Conservation (phyloP, 2,113 vertebrate genomes). For the Leucopternis melanops region DNA sequence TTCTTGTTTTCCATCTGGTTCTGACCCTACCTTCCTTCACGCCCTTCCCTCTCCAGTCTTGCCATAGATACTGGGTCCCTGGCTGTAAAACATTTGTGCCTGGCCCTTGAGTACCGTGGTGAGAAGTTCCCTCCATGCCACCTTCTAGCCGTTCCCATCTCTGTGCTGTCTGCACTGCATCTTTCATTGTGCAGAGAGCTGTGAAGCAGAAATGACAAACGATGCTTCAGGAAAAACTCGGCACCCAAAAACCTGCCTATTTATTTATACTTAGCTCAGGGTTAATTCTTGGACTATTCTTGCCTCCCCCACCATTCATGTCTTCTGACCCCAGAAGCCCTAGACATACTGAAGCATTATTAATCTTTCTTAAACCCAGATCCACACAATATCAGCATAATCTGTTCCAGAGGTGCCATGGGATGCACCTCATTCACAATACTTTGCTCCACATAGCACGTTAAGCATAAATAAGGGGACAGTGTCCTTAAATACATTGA, state of each 20-base stretch:
- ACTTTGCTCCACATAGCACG: not conserved
- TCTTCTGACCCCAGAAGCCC: not conserved
- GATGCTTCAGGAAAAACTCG: not conserved
- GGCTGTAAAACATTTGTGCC: not conserved
- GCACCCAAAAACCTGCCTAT: not conserved
- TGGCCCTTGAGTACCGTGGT: too few relatives aligned
- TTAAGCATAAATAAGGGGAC: not conserved
- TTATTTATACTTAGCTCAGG: not conserved
- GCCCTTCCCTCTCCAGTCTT: not conserved
- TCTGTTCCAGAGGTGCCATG: not conserved
- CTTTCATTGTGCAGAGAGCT: not conserved
- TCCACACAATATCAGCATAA: not conserved
- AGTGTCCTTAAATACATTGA: not conserved
- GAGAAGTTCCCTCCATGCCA: not conserved
- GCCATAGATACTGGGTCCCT: not conserved
- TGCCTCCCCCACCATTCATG: not conserved
- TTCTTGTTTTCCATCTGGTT: not conserved
- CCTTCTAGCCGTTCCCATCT: not conserved
- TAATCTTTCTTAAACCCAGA: not conserved
- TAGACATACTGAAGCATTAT: not conserved
- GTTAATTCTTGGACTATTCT: not conserved
- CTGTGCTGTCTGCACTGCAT: not conserved
- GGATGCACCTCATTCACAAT: not conserved
- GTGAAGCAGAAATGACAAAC: not conserved
- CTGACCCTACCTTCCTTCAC: not conserved